Base-by-base conservation (phyloP, 2,113 vertebrate species). In the Nycticorax nycticorax region DNA sequence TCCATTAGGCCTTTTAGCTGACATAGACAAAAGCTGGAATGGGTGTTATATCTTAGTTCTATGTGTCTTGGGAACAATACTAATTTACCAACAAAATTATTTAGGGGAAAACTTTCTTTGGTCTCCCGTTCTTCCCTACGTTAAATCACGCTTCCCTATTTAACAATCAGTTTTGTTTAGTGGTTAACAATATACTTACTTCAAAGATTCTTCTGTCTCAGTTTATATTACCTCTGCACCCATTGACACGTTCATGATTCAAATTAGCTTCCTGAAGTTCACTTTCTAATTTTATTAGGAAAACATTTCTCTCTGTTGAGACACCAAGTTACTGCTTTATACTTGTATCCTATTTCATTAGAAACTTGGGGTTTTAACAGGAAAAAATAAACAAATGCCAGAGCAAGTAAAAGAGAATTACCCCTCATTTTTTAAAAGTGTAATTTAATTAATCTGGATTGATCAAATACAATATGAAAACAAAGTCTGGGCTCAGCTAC, bases 261-360 rank as follows among this genome's bases (percentile, higher is more conserved):
- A 91, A 63, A 79, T 79, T 47, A 92, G 33, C 85, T 94, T 95
- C 82, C 82, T 92, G 56, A 93, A 82, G 33, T 72, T 92, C 90
- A 73, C 73, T 76, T 74, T 37, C 59, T 73, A 35, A 74, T 85
- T 93, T 84, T 85, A 82, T 86, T 81, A 86, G 63, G 47, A 74
- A 95, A 91, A 89, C 20, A 57, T 75, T 96, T 87, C 71, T 41
- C 47, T 83, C 48, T 82, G 68, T 56, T 62, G 39, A 92, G 76
- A 87, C 67, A 81, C 63, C 48, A 41, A 72, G 62, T 72, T 64
- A 79, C 73, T 67, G 80, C 53, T 37, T 84, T 72, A 88, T 71
- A 55, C 30, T 77, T 48, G 28, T 33, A 57, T 52, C 63, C 32
- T 18, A 77, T 71, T 63, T 63, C 78, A 56, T 47, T 71, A 67